Conservation (phyloP, 2,797 vertebrate species). For the Arrhamphus sclerolepis region DNA sequence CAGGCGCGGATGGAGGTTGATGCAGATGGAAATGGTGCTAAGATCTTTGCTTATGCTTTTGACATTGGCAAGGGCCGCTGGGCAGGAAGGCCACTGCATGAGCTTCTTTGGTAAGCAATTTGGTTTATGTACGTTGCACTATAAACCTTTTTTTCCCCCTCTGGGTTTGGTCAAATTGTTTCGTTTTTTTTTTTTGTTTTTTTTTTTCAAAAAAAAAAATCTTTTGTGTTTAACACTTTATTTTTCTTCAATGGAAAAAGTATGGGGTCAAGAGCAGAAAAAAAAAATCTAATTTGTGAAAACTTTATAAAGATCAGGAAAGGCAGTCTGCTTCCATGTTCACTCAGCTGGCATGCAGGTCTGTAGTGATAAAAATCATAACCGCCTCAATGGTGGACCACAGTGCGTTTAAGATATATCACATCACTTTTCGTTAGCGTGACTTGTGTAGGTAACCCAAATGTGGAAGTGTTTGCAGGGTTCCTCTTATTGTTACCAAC, state of each 20-base stretch:
- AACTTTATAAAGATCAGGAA: too few species aligned
- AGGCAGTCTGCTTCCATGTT: too few species aligned
- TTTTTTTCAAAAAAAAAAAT: too few species aligned
- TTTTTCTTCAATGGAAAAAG: too few species aligned
- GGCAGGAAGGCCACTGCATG: slow-evolving; percentile 91
- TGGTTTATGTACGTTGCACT: not conserved
- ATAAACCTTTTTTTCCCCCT: not conserved
- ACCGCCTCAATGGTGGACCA: too few species aligned
- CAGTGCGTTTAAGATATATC: too few species aligned
- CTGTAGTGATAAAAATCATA: too few species aligned
- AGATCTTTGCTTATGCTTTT: slow-evolving; percentile 97
- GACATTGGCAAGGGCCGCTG: slow-evolving; percentile 97
- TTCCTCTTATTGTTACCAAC: not conserved
- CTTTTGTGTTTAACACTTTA: not conserved
- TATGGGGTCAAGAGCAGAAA: too few species aligned
- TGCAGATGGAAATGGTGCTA: slow-evolving; percentile 97
- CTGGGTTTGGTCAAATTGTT: not conserved
- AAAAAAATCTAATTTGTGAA: too few species aligned
- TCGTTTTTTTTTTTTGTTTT: not conserved
- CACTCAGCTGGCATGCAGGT: too few species aligned
- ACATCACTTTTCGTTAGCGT: too few species aligned
- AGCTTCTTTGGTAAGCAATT: slow-evolving; percentile 92
- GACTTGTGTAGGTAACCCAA: too few species aligned
- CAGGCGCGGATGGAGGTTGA: slow-evolving; percentile 99
- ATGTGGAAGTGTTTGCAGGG: not conserved